Evolutionary conservation across 2,113 vertebrate genomes (phyloP).

Genomic region (Ardeotis arabs): DNA sequence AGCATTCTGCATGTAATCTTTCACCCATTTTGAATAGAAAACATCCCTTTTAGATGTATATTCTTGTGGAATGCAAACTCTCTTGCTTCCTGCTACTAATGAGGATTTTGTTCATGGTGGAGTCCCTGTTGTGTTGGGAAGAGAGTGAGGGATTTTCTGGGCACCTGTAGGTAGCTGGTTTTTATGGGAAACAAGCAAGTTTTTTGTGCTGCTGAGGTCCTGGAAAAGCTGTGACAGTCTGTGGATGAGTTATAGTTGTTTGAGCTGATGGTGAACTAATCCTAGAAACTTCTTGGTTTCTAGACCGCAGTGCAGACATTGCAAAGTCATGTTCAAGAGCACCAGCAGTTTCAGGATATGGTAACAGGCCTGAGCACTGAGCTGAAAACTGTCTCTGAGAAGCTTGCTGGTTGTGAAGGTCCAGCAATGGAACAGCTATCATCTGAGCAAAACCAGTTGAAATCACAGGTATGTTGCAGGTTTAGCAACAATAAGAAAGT

Average conservation of each 20-base stretch:
- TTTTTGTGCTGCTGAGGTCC: neutral
- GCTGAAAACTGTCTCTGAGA: constrained; percentile 52
- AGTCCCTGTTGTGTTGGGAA: neutral
- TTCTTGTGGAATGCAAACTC: neutral
- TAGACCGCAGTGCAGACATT: constrained; percentile 66
- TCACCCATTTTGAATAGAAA: neutral
- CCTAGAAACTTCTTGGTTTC: constrained; percentile 33
- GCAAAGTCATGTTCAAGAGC: constrained; percentile 62
- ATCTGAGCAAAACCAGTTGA: constrained; percentile 51
- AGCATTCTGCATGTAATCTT: neutral
- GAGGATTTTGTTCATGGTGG: neutral
- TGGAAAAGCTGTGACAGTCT: neutral
- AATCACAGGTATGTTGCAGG: constrained; percentile 67
- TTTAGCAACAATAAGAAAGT: neutral
- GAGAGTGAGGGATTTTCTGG: neutral
- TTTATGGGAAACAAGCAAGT: neutral
- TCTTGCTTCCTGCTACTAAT: neutral
- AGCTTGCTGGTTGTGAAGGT: constrained; percentile 30
- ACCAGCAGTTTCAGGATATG: constrained; percentile 58
- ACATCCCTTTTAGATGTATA: neutral
- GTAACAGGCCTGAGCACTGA: constrained; percentile 40
- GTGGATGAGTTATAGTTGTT: neutral
- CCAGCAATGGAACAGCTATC: constrained; percentile 2
- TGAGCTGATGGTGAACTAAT: neutral
- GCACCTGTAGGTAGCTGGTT: neutral